Base-by-base conservation (phyloP, 2,888 invertebrate genomes). In the Cheilosia scutellata region DNA sequence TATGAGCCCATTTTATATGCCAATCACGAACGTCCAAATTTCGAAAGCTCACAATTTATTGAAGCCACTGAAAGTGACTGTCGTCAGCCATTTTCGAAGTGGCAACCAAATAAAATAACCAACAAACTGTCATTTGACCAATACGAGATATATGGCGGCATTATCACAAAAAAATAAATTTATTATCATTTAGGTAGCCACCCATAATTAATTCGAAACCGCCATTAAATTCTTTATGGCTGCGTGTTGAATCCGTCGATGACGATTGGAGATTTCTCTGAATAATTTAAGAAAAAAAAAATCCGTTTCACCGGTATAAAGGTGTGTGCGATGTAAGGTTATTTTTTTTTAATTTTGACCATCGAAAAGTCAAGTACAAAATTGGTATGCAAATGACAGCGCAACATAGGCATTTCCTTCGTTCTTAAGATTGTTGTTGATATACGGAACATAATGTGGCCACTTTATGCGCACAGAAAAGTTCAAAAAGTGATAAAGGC, bases 171-270 rank as follows among this genome's bases (percentile, higher is more conserved):
- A 51, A 40, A 51, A 51, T 42, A 42, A 51, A 53, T 51, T 68
- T 77, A 72, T 77, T 82, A 55, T 84, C 75, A 79, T 84, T 75
- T 60, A 82, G 82, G 86, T 86, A 86, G 86, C 82, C 82, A 86
- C 71, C 82, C 82, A 76, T 86, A 76, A 86, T 86, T 82, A 82
- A 86, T 82, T 78, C 83, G 25, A 49, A 25, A 29, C 63, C 65
- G 70, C 65, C 82, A 86, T 86, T 86, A 82, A 86, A 75, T 80
- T 79, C 72, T 86, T 80, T 80, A 80, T 82, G 86, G 71, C 82
- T 77, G 29, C 76, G 66, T 51, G 75, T 76, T 65, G 60, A 76
- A 37, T 62, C 44, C 49, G 44, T 71, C 55, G 68, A 72, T 82
- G 72, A 68, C 68, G 76, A 82, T 68, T 72, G 33, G 31, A 68